Conservation (phyloP, 2,888 invertebrate species). For the Oscheius sp. region DNA sequence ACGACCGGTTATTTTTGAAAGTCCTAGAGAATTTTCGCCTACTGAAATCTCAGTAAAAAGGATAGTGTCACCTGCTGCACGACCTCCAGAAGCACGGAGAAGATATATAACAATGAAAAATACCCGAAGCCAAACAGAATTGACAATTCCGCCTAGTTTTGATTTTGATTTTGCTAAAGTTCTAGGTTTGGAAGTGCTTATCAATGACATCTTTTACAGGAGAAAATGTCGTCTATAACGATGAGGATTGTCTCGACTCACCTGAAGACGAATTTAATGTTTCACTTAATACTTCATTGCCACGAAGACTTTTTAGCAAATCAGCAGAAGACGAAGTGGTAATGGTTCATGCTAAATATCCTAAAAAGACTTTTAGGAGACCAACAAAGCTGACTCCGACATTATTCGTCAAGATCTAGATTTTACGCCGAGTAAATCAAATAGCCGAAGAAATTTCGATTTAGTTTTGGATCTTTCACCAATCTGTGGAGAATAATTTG, state of each 20-base stretch:
- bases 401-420: slow-evolving; percentile 1
- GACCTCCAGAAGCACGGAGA: not conserved
- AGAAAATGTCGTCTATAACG: not conserved
- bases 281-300: slow-evolving; percentile 22
- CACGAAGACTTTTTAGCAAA: slow-evolving; percentile 20
- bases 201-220: not conserved
- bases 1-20: slow-evolving; percentile 19
- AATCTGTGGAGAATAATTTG: not conserved
- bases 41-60: not conserved
- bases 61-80: slow-evolving; percentile 9
- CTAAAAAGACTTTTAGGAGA: not conserved
- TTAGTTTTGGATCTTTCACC: slow-evolving; percentile 1
- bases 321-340: not conserved
- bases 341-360: not conserved
- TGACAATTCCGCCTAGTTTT: slow-evolving; percentile 38
- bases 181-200: slow-evolving; percentile 27
- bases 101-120: slow-evolving; percentile 29
- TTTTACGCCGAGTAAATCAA: not conserved
- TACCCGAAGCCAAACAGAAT: slow-evolving; percentile 37
- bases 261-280: slow-evolving; percentile 32
- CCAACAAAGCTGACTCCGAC: not conserved
- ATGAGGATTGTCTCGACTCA: no score
- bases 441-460: not conserved
- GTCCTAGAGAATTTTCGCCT: not conserved
- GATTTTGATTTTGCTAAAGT: slow-evolving; percentile 39